Base-by-base conservation (phyloP, 2,797 vertebrate species). In the Sebastes cheni region DNA sequence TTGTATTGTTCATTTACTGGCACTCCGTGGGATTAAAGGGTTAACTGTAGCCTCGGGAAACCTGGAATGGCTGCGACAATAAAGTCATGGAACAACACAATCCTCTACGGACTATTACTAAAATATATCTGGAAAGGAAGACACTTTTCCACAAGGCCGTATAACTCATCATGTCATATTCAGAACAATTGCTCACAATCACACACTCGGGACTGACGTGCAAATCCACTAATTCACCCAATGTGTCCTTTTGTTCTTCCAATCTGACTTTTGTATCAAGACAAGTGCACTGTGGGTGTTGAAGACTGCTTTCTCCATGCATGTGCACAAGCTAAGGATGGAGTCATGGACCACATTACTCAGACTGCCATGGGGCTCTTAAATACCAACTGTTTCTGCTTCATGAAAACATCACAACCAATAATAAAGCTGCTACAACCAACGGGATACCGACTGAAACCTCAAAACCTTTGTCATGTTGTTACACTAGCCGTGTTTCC, bases 1-100 rank as follows among this genome's bases (percentile, higher is more conserved):
- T 83, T 72, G 54, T 18, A 72, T 84, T 82, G 82, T 68, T 86
- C 70, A 56, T 84, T 72, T 79, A 72, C 74, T 32, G 80, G 75
- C 54, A 58, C 29, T 77, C 60, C 6, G 16, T 11, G 2, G 30
- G 50, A 82, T 72, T 71, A 71, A 73, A 79, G 52, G 67, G 23
- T 58, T 67, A 69, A 82, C 61, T 27, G 36, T 16, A 61, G 27
- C 52, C 65, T 11, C 2, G 42, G 66, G 72, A 77, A 75, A 77
- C 29, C 59, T 73, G 42, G 52, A 82, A 73, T 10, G 58, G 60
- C 58, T 56, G 36, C 56, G 62, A 80, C 71, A 80, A 77, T 74
- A 68, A 72, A 75, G 42, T 83, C 42, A 66, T 14, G 23, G 42
- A 85, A 69, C 55, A 79, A 77, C 27, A 32, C n/a, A 59, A 20